phyloP scores from a whole-genome alignment of 2,113 vertebrate species.

The Diadophis punctatus region DNA sequence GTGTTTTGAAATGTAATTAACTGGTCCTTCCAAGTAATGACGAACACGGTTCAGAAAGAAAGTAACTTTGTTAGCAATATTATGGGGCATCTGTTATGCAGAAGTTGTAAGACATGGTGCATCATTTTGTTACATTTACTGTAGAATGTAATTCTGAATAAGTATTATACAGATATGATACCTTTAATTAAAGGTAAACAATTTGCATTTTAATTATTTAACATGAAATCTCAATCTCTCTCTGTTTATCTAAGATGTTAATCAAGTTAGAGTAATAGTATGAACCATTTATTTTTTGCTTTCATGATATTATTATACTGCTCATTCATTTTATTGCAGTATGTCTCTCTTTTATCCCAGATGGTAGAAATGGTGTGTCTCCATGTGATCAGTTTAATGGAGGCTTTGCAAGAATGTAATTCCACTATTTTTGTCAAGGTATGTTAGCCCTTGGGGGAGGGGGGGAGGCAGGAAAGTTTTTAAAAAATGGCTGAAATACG shows the following conservation, averaged over 20 bases:
- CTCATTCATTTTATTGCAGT: constrained; percentile 33
- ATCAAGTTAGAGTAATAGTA: background rate
- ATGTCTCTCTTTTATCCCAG: constrained; percentile 60
- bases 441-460: constrained; percentile 38
- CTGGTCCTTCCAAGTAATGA: constrained; percentile 47
- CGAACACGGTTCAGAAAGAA: constrained; percentile 36
- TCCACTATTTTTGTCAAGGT: constrained; percentile 99
- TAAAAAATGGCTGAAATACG: background rate
- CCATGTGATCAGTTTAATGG: constrained; percentile 98
- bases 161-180: constrained; percentile 12
- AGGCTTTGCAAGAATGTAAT: constrained; percentile 97
- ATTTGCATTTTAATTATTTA: constrained; percentile 10
- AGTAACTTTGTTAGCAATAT: constrained; percentile 37
- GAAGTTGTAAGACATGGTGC: constrained; percentile 26
- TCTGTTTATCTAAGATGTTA: background rate
- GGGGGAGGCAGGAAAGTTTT: background rate
- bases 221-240: constrained; percentile 18
- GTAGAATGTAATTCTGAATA: constrained; percentile 22
- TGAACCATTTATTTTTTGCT: background rate
- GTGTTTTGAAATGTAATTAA: constrained; percentile 46
- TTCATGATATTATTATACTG: background rate
- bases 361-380: constrained; percentile 99
- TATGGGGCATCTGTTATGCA: background rate
- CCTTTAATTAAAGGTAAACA: background rate
- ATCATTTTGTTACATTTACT: constrained; percentile 13